Evolutionary conservation across 2,888 invertebrate genomes (phyloP).

Genomic region (Nymphalis c-album): DNA sequence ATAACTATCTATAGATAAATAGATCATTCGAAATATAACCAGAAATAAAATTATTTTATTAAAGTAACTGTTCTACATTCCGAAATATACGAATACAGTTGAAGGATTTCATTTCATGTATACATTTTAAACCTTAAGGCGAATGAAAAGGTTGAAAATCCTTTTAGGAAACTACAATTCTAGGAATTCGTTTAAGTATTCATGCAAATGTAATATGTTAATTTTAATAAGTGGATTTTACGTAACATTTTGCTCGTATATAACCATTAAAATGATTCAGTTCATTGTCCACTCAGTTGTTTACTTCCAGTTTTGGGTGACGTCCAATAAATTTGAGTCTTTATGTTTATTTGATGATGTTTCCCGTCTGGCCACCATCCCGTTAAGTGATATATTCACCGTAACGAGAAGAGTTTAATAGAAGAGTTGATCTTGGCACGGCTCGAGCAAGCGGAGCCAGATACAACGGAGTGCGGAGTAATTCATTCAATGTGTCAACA

Average conservation of each 20-base stretch:
- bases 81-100: no score
- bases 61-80: no score
- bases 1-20: no score
- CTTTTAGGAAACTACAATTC: not conserved
- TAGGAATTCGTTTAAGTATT: not conserved
- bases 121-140: not conserved
- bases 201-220: slow-evolving; percentile 1
- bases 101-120: no score
- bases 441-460: slow-evolving; percentile 25
- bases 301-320: slow-evolving; percentile 39
- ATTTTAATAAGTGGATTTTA: slow-evolving; percentile 2
- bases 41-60: no score
- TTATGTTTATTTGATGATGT: slow-evolving; percentile 40
- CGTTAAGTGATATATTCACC: slow-evolving; percentile 40
- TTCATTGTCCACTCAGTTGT: slow-evolving; percentile 30
- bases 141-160: not conserved
- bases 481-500: slow-evolving; percentile 23
- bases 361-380: slow-evolving; percentile 41
- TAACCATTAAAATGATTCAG: not conserved
- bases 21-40: no score
- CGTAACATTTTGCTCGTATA: not conserved
- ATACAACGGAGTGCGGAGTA: slow-evolving; percentile 14
- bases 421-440: slow-evolving; percentile 38
- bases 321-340: slow-evolving; percentile 40
- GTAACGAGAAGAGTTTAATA: slow-evolving; percentile 35